phyloP scores from a whole-genome alignment of 2,113 vertebrate species.

The Halichoeres trimaculatus region DNA sequence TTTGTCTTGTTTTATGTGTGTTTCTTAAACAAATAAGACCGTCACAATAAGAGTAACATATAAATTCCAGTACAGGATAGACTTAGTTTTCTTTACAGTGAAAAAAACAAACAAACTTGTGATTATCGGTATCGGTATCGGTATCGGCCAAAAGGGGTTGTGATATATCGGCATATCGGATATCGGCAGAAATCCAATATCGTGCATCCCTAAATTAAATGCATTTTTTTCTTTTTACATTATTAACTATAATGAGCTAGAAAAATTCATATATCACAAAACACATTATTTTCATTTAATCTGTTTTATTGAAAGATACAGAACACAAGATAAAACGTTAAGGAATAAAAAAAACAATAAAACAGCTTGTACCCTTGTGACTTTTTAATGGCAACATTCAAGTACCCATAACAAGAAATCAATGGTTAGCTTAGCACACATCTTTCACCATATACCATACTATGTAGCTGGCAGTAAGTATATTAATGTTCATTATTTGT shows the following conservation, averaged over 20 bases:
- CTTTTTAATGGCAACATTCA: slow-evolving; percentile 24
- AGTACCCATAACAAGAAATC: slow-evolving; percentile 40
- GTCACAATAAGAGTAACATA: too few species aligned
- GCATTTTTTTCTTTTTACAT: background rate
- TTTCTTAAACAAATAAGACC: too few species aligned
- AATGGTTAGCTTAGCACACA: slow-evolving; percentile 9
- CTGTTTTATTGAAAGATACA: slow-evolving; percentile 62
- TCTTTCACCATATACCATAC: slow-evolving; percentile 6
- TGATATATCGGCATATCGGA: too few species aligned
- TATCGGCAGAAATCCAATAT: too few species aligned
- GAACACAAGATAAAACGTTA: slow-evolving; percentile 28
- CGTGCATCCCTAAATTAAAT: too few species aligned
- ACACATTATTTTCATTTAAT: slow-evolving; percentile 15
- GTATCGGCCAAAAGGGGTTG: too few species aligned
- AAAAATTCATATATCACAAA: background rate
- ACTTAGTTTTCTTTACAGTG: too few species aligned
- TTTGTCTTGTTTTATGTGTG: too few species aligned
- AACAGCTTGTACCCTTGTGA: slow-evolving; percentile 16
- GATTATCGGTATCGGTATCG: too few species aligned
- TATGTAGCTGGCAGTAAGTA: slow-evolving; percentile 13
- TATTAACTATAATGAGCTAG: background rate
- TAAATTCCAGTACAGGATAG: too few species aligned
- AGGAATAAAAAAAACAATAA: slow-evolving; percentile 30
- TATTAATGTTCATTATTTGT: slow-evolving; percentile 16
- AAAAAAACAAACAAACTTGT: too few species aligned